Conservation (phyloP, 1,140 invertebrate genomes). For the Mesaphorura yosii region DNA sequence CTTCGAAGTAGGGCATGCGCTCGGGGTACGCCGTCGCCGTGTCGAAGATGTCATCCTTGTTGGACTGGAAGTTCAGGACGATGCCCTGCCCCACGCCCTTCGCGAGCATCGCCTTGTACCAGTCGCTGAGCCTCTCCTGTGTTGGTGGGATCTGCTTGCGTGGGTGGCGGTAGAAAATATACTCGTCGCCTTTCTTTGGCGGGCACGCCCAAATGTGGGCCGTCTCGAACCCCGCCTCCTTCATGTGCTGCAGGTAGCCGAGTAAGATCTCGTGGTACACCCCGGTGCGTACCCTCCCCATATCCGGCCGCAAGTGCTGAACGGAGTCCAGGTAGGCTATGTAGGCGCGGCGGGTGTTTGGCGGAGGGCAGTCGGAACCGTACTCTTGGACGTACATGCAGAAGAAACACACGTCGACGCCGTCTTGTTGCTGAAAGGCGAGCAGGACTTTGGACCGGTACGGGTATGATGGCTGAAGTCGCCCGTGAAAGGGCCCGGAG, state of each 20-base stretch:
- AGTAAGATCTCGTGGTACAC: slow-evolving; percentile 60
- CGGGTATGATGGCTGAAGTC: not conserved
- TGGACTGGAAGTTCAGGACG: slow-evolving; percentile 90
- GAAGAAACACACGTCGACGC: slow-evolving; percentile 56
- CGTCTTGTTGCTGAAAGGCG: slow-evolving; percentile 57
- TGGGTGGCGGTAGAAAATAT: slow-evolving; percentile 60
- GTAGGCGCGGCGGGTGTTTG: slow-evolving; percentile 54
- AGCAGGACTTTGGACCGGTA: slow-evolving; percentile 52
- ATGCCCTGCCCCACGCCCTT: slow-evolving; percentile 96
- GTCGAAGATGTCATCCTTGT: slow-evolving; percentile 7
- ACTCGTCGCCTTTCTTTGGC: slow-evolving; percentile 57
- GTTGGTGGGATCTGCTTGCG: slow-evolving; percentile 58
- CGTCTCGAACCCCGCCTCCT: slow-evolving; percentile 48
- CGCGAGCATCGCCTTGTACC: slow-evolving; percentile 86
- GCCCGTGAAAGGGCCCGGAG: slow-evolving; percentile 40
- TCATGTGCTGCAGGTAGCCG: slow-evolving; percentile 55
- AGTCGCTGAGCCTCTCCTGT: slow-evolving; percentile 54
- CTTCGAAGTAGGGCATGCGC: slow-evolving; percentile 97
- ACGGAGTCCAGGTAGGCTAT: slow-evolving; percentile 59
- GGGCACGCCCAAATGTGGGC: slow-evolving; percentile 63
- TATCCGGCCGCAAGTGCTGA: slow-evolving; percentile 55
- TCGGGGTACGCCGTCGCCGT: not conserved
- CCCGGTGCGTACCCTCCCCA: slow-evolving; percentile 48
- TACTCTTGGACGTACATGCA: slow-evolving; percentile 66
- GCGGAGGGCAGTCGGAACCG: slow-evolving; percentile 47